Evolutionary conservation across 2,797 vertebrate species (phyloP).

Genomic region (Oreochromis mossambicus): DNA sequence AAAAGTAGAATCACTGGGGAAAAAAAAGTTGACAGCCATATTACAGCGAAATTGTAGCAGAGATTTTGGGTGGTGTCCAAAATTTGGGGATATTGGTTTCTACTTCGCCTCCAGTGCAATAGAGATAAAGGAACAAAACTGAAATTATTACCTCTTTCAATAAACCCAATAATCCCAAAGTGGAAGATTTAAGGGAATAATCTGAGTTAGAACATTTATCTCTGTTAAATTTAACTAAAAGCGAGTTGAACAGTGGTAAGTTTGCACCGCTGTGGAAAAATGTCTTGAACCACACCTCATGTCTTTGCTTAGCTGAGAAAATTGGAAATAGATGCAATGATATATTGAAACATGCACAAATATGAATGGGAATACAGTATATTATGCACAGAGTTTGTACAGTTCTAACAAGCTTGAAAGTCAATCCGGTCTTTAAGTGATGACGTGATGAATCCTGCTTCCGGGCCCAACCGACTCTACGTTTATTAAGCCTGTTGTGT

Average conservation of each 20-base stretch:
- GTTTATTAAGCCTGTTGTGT: not conserved
- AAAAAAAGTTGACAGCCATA: not conserved
- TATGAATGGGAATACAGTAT: not conserved
- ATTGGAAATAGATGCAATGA: not conserved
- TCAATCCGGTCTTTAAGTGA: fast-evolving
- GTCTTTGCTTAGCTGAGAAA: not conserved
- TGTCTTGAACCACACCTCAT: not conserved
- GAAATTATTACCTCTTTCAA: not conserved
- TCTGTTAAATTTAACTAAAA: not conserved
- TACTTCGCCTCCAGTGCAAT: not conserved
- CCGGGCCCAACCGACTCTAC: not conserved
- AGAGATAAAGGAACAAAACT: not conserved
- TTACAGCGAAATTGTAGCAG: not conserved
- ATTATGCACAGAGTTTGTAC: fast-evolving
- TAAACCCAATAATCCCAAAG: not conserved
- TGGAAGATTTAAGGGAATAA: not conserved
- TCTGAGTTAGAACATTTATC: not conserved
- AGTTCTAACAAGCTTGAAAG: not conserved
- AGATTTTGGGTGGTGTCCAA: not conserved
- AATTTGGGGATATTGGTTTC: not conserved
- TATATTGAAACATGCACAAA: not conserved
- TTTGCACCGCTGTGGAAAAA: fast-evolving
- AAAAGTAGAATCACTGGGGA: not conserved
- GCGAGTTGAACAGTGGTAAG: fast-evolving
- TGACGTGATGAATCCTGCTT: not conserved